Percentiles rank a stretch among this genome's conserved stretches.
phyloP scores from a whole-genome alignment of 2,888 invertebrate genomes.

The Lysandra coridon region DNA sequence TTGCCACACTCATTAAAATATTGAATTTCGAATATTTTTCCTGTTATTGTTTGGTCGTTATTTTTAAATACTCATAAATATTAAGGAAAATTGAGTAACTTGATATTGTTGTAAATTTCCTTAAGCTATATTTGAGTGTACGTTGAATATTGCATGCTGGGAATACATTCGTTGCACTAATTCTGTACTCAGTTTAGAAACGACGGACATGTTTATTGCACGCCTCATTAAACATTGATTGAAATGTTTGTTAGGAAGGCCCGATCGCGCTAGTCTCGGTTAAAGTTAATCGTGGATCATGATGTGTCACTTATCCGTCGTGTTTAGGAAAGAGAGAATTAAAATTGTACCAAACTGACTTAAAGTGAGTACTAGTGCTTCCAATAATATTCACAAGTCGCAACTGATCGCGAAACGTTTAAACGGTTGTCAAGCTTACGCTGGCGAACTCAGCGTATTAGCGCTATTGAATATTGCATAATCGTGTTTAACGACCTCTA shows the following conservation, averaged over 20 bases:
- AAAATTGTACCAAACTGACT: neutral
- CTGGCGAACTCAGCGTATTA: no score
- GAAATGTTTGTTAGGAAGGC: neutral
- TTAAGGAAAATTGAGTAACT: neutral
- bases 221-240: neutral
- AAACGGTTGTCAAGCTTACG: no score
- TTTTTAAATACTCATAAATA: neutral
- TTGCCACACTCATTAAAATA: neutral
- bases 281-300: neutral
- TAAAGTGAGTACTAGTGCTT: no score
- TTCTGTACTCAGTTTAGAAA: neutral
- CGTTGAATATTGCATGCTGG: neutral
- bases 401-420: no score
- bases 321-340: neutral
- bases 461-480: no score
- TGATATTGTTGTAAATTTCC: neutral
- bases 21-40: neutral
- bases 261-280: neutral
- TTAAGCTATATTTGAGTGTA: neutral
- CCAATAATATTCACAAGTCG: no score
- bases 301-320: neutral
- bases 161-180: neutral
- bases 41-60: neutral
- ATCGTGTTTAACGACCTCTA: no score
- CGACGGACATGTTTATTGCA: neutral